phyloP scores from a whole-genome alignment of 1,140 invertebrate genomes.

The Planococcus citri region DNA sequence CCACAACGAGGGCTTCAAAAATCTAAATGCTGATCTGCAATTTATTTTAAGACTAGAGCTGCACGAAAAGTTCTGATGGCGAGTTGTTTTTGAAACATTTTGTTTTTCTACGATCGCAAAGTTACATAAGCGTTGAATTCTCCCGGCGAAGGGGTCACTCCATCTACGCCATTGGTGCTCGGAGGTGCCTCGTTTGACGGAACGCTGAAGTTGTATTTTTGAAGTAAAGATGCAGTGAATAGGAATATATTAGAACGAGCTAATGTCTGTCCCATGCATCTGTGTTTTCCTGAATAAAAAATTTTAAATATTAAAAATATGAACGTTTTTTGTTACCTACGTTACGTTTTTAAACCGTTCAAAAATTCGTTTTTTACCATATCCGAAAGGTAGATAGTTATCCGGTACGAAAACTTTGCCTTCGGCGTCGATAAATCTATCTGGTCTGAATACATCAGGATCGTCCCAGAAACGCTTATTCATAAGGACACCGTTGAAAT shows the following conservation, averaged over 20 bases:
- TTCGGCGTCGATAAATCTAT: slow-evolving; percentile 53
- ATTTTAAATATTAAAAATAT: too few relatives aligned
- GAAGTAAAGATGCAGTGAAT: slow-evolving; percentile 62
- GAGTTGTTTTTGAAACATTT: background rate
- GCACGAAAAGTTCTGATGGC: too few relatives aligned
- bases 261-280: slow-evolving; percentile 73
- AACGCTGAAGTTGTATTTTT: slow-evolving; percentile 55
- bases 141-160: slow-evolving; percentile 55
- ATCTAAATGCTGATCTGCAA: background rate
- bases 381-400: slow-evolving; percentile 61
- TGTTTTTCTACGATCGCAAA: slow-evolving; percentile 32
- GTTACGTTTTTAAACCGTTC: too few relatives aligned
- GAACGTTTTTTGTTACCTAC: too few relatives aligned
- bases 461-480: slow-evolving; percentile 54
- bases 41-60: background rate
- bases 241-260: slow-evolving; percentile 76
- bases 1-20: too few relatives aligned
- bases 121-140: slow-evolving; percentile 53
- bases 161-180: slow-evolving; percentile 50
- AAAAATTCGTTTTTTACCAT: too few relatives aligned
- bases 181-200: slow-evolving; percentile 48
- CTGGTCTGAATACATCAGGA: slow-evolving; percentile 60
- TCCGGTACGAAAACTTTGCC: slow-evolving; percentile 52
- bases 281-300: slow-evolving; percentile 65
- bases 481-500: slow-evolving; percentile 61